Evolutionary conservation across 2,888 invertebrate genomes (phyloP), one percentile per base, ranked within the genome.

Genomic region (Sisyra nigra): DNA sequence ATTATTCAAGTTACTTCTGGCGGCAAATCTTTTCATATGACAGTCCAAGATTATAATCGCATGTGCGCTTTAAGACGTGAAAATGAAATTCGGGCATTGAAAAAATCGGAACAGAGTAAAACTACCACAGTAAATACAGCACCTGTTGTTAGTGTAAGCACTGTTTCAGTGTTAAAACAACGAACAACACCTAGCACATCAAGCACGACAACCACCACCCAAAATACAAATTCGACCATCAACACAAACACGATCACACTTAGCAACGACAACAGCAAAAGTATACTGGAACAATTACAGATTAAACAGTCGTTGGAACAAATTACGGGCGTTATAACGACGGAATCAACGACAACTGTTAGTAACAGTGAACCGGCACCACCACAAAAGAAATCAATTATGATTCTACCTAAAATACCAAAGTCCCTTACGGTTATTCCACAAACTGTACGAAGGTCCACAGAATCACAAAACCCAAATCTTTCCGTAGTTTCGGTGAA

Each of bases 371-470:
- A 47, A 30, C 41, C 29, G 10, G 15, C n/a, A n/a, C n/a, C 13
- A 24, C 61, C 58, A 24, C 54, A 60, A 43, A 52, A 50, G 30
- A 53, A 53, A 44, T 58, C 66, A 37, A 59, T 66, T 43, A 59
- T 69, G 57, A 63, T 74, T 42, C 65, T 85, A 66, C 82, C 84
- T 40, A 82, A 81, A 61, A 82, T 85, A 56, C 86, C 86, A 19
- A 83, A 80, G 58, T 81, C 82, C 2, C 59, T 86, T 50, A 85
- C 85, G 1, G 83, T 86, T 42, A 84, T 85, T 54, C 81, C 83
- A 9, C 83, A 84, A 51, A 69, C 68, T 19, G 62, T 70, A 13
- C 50, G 60, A 11, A 54, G 57, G 49, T 52, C 55, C 17, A 47
- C 52, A 19, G 42, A 41, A n/a, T 58, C 43, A 32, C 19, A 18